Base-by-base conservation (phyloP, 92 coral and sea anemone species). In the Montipora capitata region DNA sequence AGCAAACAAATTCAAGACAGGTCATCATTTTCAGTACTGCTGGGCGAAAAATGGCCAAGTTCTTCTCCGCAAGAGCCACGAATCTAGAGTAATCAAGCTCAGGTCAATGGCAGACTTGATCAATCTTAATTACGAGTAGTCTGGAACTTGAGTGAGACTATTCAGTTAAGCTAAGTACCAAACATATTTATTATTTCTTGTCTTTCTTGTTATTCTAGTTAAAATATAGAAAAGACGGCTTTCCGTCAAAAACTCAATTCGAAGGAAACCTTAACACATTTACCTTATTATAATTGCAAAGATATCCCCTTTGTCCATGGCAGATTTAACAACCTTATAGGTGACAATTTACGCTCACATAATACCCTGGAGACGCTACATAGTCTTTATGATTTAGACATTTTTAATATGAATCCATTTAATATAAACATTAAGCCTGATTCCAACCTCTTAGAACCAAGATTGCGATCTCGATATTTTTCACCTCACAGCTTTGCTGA, bases 1-100 rank as follows among this genome's bases (percentile, higher is more conserved):
- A 72, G 77, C 77, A 10, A 72, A 72, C 18, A 44, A 72, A 72
- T 72, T 72, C 15, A 43, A 72, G 15, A 5, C 15, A 9, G 77
- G 8, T 17, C 77, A 42, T 72, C 77, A 72, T 3, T 72, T 5
- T 14, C 77, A 72, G 15, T 72, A 43, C 14, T 43, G 77, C 12
- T 72, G 77, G 77, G 15, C 59, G 14, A 72, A 72, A 72, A 72
- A 72, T 15, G 17, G 10, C 77, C 57, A 72, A 72, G n/a, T 72
- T 15, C 59, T 72, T 0, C 77, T 72, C 44, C 77, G 61, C 3
- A 42, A 72, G 61, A 7, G 57, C 12, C 10, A 15, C 15, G 77
- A 43, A 15, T 41, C 77, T 2, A 72, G 77, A 2, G 39, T 10
- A 1, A 7, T 7, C 15, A 49, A 72, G 15, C 10, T 72, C 11